phyloP scores from a whole-genome alignment of 1,140 invertebrate species.

The Drosophila sp. region DNA sequence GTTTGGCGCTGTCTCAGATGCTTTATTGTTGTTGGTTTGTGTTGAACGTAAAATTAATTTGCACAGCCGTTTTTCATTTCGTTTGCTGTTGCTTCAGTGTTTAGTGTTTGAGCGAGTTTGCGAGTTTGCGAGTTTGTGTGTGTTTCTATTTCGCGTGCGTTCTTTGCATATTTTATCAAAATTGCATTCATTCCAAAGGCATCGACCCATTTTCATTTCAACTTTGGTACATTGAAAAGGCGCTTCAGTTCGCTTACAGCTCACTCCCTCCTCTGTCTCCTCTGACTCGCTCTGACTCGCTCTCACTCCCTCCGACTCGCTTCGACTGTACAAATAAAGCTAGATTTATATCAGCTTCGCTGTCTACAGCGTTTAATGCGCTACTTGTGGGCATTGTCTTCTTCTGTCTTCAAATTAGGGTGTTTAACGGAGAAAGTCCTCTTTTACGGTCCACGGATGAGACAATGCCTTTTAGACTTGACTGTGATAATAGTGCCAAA shows the following conservation, averaged over 20 bases:
- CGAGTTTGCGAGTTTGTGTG: not conserved
- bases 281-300: not conserved
- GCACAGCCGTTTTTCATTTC: constrained; percentile 79
- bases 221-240: constrained; percentile 60
- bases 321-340: constrained; percentile 29
- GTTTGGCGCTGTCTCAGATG: constrained; percentile 49
- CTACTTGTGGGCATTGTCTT: constrained; percentile 58
- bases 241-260: constrained; percentile 49
- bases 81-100: constrained; percentile 71
- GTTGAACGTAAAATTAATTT: constrained; percentile 80
- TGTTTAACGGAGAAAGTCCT: constrained; percentile 13
- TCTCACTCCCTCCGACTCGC: not conserved
- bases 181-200: constrained; percentile 76
- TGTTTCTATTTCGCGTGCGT: constrained; percentile 56
- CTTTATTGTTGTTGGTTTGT: constrained; percentile 62
- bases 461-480: constrained; percentile 1
- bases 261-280: not conserved
- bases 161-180: constrained; percentile 78
- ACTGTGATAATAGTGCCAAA: not conserved
- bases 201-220: constrained; percentile 49
- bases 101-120: constrained; percentile 55
- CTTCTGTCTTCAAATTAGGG: constrained; percentile 25
- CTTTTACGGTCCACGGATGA: not conserved
- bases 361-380: constrained; percentile 33
- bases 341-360: constrained; percentile 62